Evolutionary conservation across 1,140 invertebrate genomes (phyloP), one percentile per base, ranked within the genome.

Genomic region (Hylaeus anthracinus): DNA sequence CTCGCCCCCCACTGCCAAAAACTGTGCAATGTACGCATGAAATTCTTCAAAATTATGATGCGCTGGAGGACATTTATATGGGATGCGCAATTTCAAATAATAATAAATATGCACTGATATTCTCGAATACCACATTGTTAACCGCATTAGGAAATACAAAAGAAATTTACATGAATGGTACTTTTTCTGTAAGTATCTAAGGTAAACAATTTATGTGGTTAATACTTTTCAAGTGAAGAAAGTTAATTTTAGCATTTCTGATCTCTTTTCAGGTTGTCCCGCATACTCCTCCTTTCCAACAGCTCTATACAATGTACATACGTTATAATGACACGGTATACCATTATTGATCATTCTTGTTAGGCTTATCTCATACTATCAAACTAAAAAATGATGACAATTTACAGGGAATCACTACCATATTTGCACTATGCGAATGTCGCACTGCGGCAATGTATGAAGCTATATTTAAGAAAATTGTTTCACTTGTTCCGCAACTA

Each of bases 251-350:
- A 60, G 15, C 10, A 26, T 60, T 60, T 60, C 15, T n/a, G 14
- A 60, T 60, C 0, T 37, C 56, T 60, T 60, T 6, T 26, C n/a
- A 37, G 60, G 60, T 61, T 2, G 60, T 61, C 5, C 60, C 60
- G 37, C 60, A 26, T 37, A 61, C 37, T 1, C 60, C 60, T 61
- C 60, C 5, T 37, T 61, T 61, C 9, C 60, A 61, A 37, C 60
- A 61, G 9, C 60, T 61, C 37, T 61, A 61, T 6, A 61, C 60
- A 4, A 26, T 61, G 37, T 26, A 61, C 60, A 61, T 61, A 37
- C 60, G 26, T 39, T 61, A 61, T 26, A 61, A 61, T 61, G 60
- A 61, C 60, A 61, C 60, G 26, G 15, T 60, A 60, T 60, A 60
- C 15, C 15, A 60, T 15, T 26, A 60, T 60, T 60, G 15, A 26